Evolutionary conservation across 2,797 vertebrate species (phyloP).

Genomic region (Anolis apletophallus): DNA sequence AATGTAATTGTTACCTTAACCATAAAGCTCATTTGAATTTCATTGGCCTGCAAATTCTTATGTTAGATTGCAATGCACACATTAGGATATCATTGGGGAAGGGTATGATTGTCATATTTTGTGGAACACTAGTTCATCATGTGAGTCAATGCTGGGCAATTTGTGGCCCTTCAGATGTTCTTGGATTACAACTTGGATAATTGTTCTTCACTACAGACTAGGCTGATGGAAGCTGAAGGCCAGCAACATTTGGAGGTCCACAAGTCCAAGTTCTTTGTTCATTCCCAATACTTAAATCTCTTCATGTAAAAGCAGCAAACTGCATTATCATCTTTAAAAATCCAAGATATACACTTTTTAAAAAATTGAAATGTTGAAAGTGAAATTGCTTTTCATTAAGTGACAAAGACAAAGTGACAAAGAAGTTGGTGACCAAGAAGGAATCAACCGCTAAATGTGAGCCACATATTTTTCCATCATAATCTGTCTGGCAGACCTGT

Average conservation of each 20-base stretch:
- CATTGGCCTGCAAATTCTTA: constrained; percentile 61
- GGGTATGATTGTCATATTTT: constrained; percentile 55
- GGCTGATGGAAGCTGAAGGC: background rate
- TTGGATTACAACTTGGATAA: background rate
- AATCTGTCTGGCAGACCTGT: background rate
- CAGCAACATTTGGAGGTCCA: no score
- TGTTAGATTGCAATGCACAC: constrained; percentile 47
- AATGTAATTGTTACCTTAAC: constrained; percentile 57
- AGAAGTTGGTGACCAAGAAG: background rate
- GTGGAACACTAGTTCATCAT: constrained; percentile 22
- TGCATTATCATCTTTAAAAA: background rate
- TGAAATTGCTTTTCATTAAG: background rate
- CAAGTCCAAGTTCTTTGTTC: background rate
- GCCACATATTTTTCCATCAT: background rate
- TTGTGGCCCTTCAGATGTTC: background rate
- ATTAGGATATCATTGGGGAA: constrained; percentile 59
- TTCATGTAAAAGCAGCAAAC: no score
- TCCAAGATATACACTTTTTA: no score
- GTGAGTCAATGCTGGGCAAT: background rate
- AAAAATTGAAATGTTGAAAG: constrained; percentile 4
- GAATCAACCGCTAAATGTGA: background rate
- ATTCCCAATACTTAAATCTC: no score
- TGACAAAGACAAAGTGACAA: background rate
- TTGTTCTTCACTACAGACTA: no score
- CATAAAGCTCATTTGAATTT: constrained; percentile 70